A percentile compares a stretch with the other conserved stretches of the same genome.
Conservation (phyloP, 1,140 invertebrate species). For the Ephestia elutella region DNA sequence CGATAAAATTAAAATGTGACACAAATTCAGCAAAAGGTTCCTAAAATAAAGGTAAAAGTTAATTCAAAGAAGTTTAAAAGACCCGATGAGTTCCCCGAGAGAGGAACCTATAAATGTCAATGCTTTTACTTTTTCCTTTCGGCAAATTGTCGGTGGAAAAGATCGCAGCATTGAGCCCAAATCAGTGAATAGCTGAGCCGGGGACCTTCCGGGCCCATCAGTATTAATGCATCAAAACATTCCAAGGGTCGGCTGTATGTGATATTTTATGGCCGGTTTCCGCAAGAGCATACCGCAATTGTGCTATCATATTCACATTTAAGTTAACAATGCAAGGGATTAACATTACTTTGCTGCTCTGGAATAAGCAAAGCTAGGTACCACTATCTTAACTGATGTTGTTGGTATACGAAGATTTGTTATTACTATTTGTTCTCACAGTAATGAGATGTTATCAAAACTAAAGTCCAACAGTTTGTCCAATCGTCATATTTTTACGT, state of each 20-base stretch:
- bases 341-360: not conserved
- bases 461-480: too few relatives aligned
- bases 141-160: slow-evolving; percentile 4
- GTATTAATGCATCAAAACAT: slow-evolving; percentile 11
- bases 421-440: too few relatives aligned
- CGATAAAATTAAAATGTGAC: too few relatives aligned
- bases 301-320: not conserved
- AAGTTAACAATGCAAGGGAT: not conserved
- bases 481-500: not conserved
- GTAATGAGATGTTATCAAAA: too few relatives aligned
- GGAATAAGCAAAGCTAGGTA: too few relatives aligned
- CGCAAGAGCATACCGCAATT: slow-evolving; percentile 2
- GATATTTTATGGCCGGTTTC: not conserved
- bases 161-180: slow-evolving; percentile 1
- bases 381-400: too few relatives aligned
- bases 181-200: slow-evolving; percentile 4
- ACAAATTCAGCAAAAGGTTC: too few relatives aligned
- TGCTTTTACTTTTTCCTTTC: not conserved
- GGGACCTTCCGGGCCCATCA: not conserved
- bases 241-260: not conserved
- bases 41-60: too few relatives aligned
- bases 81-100: too few relatives aligned
- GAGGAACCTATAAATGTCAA: not conserved
- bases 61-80: too few relatives aligned
- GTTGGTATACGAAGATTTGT: too few relatives aligned